Conservation (phyloP, 2,888 invertebrate genomes). For the Agrochola lota region DNA sequence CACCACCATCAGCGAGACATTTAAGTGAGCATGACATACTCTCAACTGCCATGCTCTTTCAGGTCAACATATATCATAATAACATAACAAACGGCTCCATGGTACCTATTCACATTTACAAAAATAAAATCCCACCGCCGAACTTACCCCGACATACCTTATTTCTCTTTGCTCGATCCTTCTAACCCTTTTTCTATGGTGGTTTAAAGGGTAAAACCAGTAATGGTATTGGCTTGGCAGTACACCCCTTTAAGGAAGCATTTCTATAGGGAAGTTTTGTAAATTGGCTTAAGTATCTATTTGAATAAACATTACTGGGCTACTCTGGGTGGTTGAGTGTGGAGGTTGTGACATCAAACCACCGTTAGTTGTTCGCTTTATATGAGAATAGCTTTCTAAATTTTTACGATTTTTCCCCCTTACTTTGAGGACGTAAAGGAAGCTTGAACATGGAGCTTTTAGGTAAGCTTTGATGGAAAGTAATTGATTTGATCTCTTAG, state of each 20-base stretch:
- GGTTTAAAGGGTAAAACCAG: conserved; percentile 3
- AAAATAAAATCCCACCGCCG: not conserved
- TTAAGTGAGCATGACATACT: too few species aligned
- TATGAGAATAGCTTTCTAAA: not conserved
- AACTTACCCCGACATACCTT: not conserved
- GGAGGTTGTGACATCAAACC: conserved; percentile 28
- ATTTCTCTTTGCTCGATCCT: not conserved
- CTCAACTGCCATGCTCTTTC: too few species aligned
- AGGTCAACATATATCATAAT: too few species aligned
- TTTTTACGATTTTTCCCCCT: not conserved
- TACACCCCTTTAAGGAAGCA: conserved; percentile 13
- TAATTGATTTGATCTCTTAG: not conserved
- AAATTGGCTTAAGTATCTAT: conserved; percentile 33
- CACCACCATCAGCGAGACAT: too few species aligned
- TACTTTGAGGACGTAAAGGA: not conserved
- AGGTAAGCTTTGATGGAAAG: too few species aligned
- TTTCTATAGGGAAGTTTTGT: conserved; percentile 1
- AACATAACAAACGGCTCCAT: too few species aligned
- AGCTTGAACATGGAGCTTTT: not conserved
- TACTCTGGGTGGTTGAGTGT: conserved; percentile 7
- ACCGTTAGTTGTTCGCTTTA: not conserved
- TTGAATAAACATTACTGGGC: conserved; percentile 32
- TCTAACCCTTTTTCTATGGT: not conserved
- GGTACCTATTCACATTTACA: too few species aligned
- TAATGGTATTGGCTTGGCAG: conserved; percentile 30